Evolutionary conservation across 2,113 vertebrate species (phyloP), one percentile per base, ranked within the genome.

Genomic region (Leptodactylus fuscus): DNA sequence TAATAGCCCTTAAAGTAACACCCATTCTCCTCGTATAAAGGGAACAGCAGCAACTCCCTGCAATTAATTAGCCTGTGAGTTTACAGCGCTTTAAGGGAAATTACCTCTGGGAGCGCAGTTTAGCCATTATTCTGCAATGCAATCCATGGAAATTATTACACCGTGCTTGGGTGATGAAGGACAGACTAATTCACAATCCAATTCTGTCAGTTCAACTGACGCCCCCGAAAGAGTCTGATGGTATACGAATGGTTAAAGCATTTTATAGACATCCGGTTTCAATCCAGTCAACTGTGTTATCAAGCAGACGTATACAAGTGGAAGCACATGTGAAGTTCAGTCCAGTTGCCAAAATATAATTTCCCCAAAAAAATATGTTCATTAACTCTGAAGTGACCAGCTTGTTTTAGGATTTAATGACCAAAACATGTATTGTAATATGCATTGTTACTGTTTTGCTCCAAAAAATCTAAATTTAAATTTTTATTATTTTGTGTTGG

Each of bases 1-100:
- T 83, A 55, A 60, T n/a, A 74, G 49, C n/a, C 51, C 22, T 82
- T 38, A 53, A 82, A 51, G 22, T 82, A 69, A 73, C 49, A 74
- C 51, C 71, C 12, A 58, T 83, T 36, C 29, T 13, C 36, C 32
- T 83, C 5, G n/a, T 15, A 83, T 83, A 74, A 83, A 83, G 55
- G 51, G 60, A 74, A 41, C 36, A 51, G 49, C 13, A 49, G 70
- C 69, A 60, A 58, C 81, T 83, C 81, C 81, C 81, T 44, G 51
- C 49, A 58, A 55, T 74, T 74, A 83, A 83, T 73, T 60, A 58
- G 32, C 15, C 69, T 46, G 49, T 60, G 53, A 75, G 48, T 75
- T 27, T 71, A 22, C 51, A 44, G n/a, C 75, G n/a, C 51, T n/a
- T n/a, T n/a, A n/a, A 24, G 22, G 15, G 24, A 55, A 44, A 55